Evolutionary conservation across 2,113 vertebrate species (phyloP).

Genomic region (Potamarius usumacintae): DNA sequence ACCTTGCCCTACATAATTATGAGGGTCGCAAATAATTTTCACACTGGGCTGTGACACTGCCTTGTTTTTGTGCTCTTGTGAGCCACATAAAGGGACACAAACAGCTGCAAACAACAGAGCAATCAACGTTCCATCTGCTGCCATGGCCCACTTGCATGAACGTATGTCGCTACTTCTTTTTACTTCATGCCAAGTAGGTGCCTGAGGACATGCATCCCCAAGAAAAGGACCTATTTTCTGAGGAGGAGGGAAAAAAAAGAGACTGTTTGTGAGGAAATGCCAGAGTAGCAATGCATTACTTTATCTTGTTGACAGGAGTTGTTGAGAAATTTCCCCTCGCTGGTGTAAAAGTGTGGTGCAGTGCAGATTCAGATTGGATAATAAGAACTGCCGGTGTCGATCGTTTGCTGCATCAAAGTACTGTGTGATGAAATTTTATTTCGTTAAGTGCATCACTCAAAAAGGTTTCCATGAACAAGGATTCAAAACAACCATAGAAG

Average conservation of each 20-base stretch:
- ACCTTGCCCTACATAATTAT: constrained; percentile 50
- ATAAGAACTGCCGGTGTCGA: constrained; percentile 24
- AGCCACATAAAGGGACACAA: constrained; percentile 74
- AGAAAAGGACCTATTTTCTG: constrained; percentile 77
- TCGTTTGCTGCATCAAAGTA: constrained; percentile 12
- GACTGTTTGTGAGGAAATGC: constrained; percentile 51
- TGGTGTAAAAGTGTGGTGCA: constrained; percentile 29
- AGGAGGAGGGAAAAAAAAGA: constrained; percentile 68
- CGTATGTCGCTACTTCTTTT: constrained; percentile 78
- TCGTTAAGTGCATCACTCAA: constrained; percentile 12
- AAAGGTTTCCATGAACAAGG: constrained; percentile 7
- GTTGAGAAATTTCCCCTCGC: constrained; percentile 37
- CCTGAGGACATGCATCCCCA: constrained; percentile 82
- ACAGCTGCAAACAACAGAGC: constrained; percentile 79
- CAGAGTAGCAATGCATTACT: constrained; percentile 33
- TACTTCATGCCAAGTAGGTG: constrained; percentile 74
- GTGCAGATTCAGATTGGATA: constrained; percentile 3
- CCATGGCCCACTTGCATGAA: constrained; percentile 78
- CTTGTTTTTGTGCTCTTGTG: constrained; percentile 43
- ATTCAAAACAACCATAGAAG: neutral
- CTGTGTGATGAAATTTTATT: constrained; percentile 1
- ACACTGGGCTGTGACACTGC: constrained; percentile 46
- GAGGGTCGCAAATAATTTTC: constrained; percentile 45
- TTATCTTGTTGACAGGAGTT: constrained; percentile 36
- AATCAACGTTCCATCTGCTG: constrained; percentile 78